Percentiles rank a stretch among this genome's conserved stretches.
phyloP scores from a whole-genome alignment of 53 echinoderm and acorn worm species.

The Glandiceps talaboti region DNA sequence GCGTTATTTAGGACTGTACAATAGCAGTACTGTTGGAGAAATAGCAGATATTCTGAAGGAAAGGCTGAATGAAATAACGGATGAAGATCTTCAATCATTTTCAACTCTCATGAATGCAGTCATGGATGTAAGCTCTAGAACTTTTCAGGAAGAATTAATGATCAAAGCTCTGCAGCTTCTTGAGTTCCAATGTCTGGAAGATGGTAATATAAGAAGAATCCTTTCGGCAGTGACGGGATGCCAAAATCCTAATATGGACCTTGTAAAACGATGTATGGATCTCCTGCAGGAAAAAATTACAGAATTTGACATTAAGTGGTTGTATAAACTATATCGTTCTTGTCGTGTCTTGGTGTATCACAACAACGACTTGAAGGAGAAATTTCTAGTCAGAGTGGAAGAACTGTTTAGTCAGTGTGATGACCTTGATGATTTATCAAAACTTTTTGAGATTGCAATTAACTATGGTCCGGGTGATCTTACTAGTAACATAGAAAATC shows the following conservation, averaged over 20 bases:
- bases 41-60: not conserved
- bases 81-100: not conserved
- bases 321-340: too few species aligned
- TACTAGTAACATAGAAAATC: not conserved
- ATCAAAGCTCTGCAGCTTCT: not conserved
- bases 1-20: not conserved
- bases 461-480: not conserved
- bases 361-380: not conserved
- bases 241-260: not conserved
- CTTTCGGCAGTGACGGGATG: not conserved
- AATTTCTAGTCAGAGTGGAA: not conserved
- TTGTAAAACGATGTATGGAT: not conserved
- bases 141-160: not conserved
- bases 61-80: not conserved
- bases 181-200: not conserved
- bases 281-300: not conserved
- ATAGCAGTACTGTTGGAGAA: not conserved
- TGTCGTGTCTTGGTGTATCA: not conserved
- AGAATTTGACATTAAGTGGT: not conserved
- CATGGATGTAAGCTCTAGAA: not conserved
- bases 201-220: not conserved
- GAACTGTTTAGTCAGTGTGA: not conserved
- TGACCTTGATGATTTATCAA: not conserved
- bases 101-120: not conserved
- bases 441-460: not conserved